phyloP scores from a whole-genome alignment of 35 echinoderm and acorn worm genomes.

The Apostichopus parvimensis region DNA sequence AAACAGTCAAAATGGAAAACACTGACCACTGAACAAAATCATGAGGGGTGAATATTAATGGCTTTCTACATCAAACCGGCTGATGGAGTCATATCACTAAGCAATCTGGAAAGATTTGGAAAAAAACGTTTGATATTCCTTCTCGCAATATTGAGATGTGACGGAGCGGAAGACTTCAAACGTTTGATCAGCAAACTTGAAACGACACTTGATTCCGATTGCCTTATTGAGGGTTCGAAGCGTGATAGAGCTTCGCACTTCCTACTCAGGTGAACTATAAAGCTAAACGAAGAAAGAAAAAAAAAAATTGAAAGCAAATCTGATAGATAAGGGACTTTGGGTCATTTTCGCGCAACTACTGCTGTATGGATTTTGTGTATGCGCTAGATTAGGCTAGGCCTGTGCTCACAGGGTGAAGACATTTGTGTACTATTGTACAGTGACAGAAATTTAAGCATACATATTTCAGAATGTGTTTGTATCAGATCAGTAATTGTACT shows the following conservation, averaged over 20 bases:
- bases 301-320: no score
- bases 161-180: constrained; percentile 18
- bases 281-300: background rate
- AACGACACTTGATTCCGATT: constrained; percentile 34
- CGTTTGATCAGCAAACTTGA: background rate
- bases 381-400: no score
- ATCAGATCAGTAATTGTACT: no score
- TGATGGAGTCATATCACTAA: constrained; percentile 16
- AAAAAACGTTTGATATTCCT: constrained; percentile 40
- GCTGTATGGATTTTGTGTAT: no score
- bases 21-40: no score
- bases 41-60: constrained; percentile 1
- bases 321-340: no score
- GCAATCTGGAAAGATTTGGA: constrained; percentile 19
- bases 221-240: constrained; percentile 55
- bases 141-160: constrained; percentile 26
- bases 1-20: background rate
- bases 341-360: no score
- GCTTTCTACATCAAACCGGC: constrained; percentile 59
- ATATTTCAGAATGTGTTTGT: no score
- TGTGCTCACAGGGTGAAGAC: no score
- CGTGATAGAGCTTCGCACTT: constrained; percentile 46
- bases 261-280: constrained; percentile 19
- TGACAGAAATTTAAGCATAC: no score
- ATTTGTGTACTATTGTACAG: no score